Evolutionary conservation across 2,888 invertebrate species (phyloP).

Genomic region (Mimas tiliae): DNA sequence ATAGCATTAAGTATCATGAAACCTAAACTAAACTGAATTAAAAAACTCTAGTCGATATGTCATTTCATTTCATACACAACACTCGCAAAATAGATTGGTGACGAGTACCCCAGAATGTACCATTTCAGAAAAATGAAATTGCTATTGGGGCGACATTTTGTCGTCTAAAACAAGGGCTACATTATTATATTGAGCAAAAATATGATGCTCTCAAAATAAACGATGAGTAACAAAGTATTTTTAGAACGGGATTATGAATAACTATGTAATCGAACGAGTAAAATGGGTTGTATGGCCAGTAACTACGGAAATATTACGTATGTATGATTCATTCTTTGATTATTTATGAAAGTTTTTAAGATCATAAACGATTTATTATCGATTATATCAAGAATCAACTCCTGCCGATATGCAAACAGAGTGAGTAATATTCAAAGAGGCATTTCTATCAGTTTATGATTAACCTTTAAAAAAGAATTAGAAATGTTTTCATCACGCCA

Average conservation of each 20-base stretch:
- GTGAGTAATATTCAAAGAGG: too few relatives aligned
- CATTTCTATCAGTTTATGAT: too few relatives aligned
- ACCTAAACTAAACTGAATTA: conserved; percentile 25
- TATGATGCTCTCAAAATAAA: conserved; percentile 28
- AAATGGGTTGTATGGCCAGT: conserved; percentile 1
- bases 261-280: background rate
- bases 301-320: background rate
- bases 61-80: conserved; percentile 82
- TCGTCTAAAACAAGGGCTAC: conserved; percentile 52
- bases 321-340: background rate
- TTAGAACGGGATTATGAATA: conserved; percentile 16
- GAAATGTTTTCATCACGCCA: too few relatives aligned
- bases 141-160: conserved; percentile 71
- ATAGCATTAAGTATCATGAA: conserved; percentile 35
- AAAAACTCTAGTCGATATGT: conserved; percentile 58
- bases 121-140: conserved; percentile 82
- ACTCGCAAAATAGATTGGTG: conserved; percentile 81
- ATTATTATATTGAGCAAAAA: conserved; percentile 47
- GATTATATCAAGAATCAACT: too few relatives aligned
- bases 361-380: too few relatives aligned
- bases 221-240: conserved; percentile 17
- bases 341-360: too few relatives aligned
- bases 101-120: conserved; percentile 68
- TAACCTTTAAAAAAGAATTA: too few relatives aligned
- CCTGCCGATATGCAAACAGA: too few relatives aligned